A percentile compares a stretch with the other conserved stretches of the same genome.
phyloP scores from a whole-genome alignment of 2,888 invertebrate species.

The Lochmaea crataegi region DNA sequence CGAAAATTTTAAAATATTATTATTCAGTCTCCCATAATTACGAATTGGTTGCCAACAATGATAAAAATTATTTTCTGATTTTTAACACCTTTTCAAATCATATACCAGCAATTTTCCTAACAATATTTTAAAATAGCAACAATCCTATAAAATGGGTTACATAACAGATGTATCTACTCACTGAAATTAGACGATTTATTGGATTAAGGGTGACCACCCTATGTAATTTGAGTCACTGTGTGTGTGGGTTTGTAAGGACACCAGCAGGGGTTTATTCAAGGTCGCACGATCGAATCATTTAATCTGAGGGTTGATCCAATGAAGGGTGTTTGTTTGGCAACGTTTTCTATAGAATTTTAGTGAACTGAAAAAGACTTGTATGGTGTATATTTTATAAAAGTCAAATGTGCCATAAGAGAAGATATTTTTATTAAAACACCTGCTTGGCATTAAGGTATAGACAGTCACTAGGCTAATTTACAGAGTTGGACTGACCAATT shows the following conservation, averaged over 20 bases:
- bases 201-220: conserved; percentile 4
- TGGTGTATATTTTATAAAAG: neutral
- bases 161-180: neutral
- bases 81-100: no score
- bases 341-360: neutral
- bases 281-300: neutral
- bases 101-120: no score
- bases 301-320: neutral
- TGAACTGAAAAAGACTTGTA: neutral
- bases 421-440: neutral
- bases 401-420: neutral
- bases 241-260: neutral
- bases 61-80: no score
- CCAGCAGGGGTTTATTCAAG: neutral
- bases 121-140: no score
- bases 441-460: no score
- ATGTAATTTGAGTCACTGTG: neutral
- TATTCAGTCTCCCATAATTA: no score
- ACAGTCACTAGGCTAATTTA: no score
- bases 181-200: neutral
- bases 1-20: no score
- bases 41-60: no score
- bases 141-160: neutral
- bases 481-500: no score
- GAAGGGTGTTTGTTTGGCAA: neutral